Evolutionary conservation across 1,140 invertebrate species (phyloP), one percentile per base, ranked within the genome.

Genomic region (Drosophila albomicans): DNA sequence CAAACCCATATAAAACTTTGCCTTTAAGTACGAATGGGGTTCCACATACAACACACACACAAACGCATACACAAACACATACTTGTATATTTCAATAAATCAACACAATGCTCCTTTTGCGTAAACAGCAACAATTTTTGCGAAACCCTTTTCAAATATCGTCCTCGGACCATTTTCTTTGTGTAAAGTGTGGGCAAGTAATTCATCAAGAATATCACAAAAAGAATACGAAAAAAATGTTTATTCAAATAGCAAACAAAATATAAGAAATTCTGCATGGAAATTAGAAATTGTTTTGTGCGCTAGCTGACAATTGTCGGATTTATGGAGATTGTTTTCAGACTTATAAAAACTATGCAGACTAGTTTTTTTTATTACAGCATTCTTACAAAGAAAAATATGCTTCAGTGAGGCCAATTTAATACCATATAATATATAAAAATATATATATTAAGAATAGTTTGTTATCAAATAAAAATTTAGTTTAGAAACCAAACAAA

Each of bases 131-230:
- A 28, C 77, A 69, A 38, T 58, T 58, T 66, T 67, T 20, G 28
- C 30, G 51, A 46, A 78, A 78, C 73, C 81, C 81, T 85, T 85
- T 74, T 85, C 72, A 76, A 79, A 15, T 46, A 13, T 32, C 15
- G 52, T 45, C 49, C 43, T 48, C 11, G 6, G 45, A 64, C 38
- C 54, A 25, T 68, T 69, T 66, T 64, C 57, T 78, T 51, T 77
- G 67, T 81, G 79, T 56, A 71, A 88, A 61, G 16, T 51, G 62
- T 65, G 79, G 70, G 70, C 71, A 62, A 77, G 72, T 71, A 82
- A 87, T 87, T 88, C 79, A 88, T 82, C 82, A 78, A 67, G 69
- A 67, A 74, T 82, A 74, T 75, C 77, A 67, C 65, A 32, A 70
- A 58, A 67, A 77, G 64, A 62, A 65, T 61, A 25, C 52, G 54